Conservation (phyloP, 2,797 vertebrate species). For the Rhabdophis nuchalis region DNA sequence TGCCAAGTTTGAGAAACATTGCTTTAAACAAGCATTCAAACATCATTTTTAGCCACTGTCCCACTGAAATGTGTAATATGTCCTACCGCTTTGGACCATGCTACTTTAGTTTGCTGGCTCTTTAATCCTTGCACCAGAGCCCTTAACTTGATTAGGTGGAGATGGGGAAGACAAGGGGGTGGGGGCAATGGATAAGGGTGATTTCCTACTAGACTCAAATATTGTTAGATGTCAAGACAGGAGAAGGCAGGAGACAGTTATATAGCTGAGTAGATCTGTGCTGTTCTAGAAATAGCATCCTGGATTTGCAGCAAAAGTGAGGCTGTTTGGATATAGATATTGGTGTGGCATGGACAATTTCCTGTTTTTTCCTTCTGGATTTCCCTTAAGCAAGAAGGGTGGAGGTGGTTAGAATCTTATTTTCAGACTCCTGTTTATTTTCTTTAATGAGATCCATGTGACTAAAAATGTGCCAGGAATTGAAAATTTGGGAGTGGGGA, state of each 20-base stretch:
- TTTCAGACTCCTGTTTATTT: not conserved
- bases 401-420: not conserved
- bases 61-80: not conserved
- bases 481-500: accelerated
- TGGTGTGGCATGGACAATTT: not conserved
- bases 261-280: not conserved
- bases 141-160: not conserved
- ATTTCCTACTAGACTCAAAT: not conserved
- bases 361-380: not conserved
- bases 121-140: not conserved
- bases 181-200: too few species aligned
- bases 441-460: slow-evolving; percentile 5
- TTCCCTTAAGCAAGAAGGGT: not conserved
- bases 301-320: not conserved
- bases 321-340: not conserved
- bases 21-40: not conserved
- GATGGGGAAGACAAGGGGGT: too few species aligned
- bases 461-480: not conserved
- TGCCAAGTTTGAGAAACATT: not conserved
- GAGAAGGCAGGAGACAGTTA: not conserved
- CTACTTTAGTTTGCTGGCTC: not conserved
- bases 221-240: not conserved
- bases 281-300: not conserved
- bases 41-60: not conserved
- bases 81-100: not conserved